Conservation (phyloP, 2,888 invertebrate genomes). For the Arctia plantaginis region DNA sequence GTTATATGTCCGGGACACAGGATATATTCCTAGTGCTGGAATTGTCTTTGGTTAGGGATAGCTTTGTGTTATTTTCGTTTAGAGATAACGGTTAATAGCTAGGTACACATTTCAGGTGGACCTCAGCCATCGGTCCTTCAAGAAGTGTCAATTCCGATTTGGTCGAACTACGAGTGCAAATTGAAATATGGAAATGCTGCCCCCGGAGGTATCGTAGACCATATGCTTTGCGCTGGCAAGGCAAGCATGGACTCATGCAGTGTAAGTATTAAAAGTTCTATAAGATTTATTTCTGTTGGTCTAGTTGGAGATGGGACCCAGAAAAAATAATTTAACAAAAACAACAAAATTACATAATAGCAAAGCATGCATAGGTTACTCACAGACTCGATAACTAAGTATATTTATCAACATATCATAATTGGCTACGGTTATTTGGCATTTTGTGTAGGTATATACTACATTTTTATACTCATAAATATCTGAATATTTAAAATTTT, state of each 20-base stretch:
- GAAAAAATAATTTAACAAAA: not conserved
- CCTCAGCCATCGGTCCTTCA: slow-evolving; percentile 93
- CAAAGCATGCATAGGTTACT: too few relatives aligned
- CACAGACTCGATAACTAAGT: too few relatives aligned
- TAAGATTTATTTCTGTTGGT: not conserved
- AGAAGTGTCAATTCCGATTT: slow-evolving; percentile 94
- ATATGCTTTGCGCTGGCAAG: slow-evolving; percentile 95
- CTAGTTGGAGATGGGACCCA: not conserved
- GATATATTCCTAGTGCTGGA: too few relatives aligned
- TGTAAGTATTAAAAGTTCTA: slow-evolving; percentile 81
- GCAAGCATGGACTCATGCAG: slow-evolving; percentile 95
- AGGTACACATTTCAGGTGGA: slow-evolving; percentile 86
- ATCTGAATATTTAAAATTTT: not conserved
- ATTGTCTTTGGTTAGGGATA: not conserved
- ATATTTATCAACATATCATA: too few relatives aligned
- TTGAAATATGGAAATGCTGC: slow-evolving; percentile 93
- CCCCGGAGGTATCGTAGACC: slow-evolving; percentile 95
- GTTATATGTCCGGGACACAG: too few relatives aligned
- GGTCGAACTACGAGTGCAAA: slow-evolving; percentile 92
- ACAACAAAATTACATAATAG: not conserved
- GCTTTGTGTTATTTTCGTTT: not conserved
- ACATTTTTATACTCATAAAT: not conserved
- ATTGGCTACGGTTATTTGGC: not conserved
- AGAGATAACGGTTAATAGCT: not conserved
- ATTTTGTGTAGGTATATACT: not conserved